Evolutionary conservation across 2,888 invertebrate species (phyloP), one percentile per base, ranked within the genome.

Genomic region (Aromia moschata): DNA sequence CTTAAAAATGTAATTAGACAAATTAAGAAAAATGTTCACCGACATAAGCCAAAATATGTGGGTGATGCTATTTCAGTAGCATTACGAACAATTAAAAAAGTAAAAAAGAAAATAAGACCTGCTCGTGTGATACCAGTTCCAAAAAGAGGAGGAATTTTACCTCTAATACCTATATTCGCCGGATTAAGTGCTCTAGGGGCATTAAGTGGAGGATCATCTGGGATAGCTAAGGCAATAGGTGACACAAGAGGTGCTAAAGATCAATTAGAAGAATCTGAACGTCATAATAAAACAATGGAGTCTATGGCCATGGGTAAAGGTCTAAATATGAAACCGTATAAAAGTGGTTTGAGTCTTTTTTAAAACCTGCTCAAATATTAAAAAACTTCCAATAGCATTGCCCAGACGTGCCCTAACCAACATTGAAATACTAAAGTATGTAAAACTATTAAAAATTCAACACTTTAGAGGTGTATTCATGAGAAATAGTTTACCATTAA

Each of bases 81-180:
- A 7, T 16, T 40, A 17, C 3, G 7, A 10, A 2, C 33, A 15
- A 16, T 12, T 36, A 49, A 15, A 33, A 14, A 10, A 3, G n/a
- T 30, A 12, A 14, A 33, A 43, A 9, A 31, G n/a, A 33, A 30
- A 49, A 40, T 49, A 15, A 17, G 16, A 40, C 10, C 18, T 12
- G 10, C 38, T 10, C 60, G 74, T n/a, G 60, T 75, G 44, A 69
- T 74, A 33, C 68, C 70, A 30, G 11, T 74, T 11, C 73, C 74
- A 3, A 76, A 75, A 66, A 52, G 53, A 33, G 74, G 75, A 30
- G 75, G 76, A 31, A 49, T 76, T 18, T 56, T 74, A 53, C 76
- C 73, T 0, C 11, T 55, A 10, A 44, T 55, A 14, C 61, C 74
- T 37, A 60, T 72, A n/a, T 70, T 74, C 52, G 70, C 74, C 0